Base-by-base conservation (phyloP, 2,797 vertebrate species). In the Rhynchotus rufescens region DNA sequence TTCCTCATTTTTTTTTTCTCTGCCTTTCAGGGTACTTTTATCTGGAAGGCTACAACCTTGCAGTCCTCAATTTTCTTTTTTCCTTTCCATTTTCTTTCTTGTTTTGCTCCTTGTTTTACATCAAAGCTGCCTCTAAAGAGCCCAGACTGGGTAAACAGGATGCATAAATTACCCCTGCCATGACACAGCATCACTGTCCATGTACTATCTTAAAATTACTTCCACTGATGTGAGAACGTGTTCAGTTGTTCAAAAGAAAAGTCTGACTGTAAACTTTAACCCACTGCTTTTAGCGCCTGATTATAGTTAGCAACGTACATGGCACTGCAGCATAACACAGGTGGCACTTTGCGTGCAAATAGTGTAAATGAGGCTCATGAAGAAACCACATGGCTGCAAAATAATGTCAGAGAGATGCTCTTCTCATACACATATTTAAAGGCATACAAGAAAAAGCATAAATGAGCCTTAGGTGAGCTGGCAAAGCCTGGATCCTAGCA, bases 221-320 rank as follows among this genome's bases (percentile, higher is more conserved):
- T 85, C 19, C 45, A 42, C 15, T 32, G 77, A 72, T 54, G 36
- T 72, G 77, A 62, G 40, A 54, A 32, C 17, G 0, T 6, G 22
- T 21, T 75, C 22, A 49, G 64, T 30, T 75, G 20, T 32, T 92
- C 66, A 44, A 68, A 88, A 82, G 75, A 76, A 75, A 84, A 86
- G 21, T n/a, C 69, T 14, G 3, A 4, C 47, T 36, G 11, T 71
- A 82, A 94, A 54, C 34, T 47, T 59, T 3, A 86, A n/a, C 54
- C 87, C 10, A 1, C 7, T 40, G 69, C 80, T 89, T 87, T 83
- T 62, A 61, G 54, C 49, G 28, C 21, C 8, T 56, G 7, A 56
- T 74, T 16, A 65, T n/a, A 49, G 73, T 44, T 59, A 78, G 52
- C 69, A 79, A 3, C 45, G 32, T 54, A 16, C 6, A 0, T 19